Conservation (phyloP, 2,888 invertebrate genomes). For the Rugalucina vietnamica region DNA sequence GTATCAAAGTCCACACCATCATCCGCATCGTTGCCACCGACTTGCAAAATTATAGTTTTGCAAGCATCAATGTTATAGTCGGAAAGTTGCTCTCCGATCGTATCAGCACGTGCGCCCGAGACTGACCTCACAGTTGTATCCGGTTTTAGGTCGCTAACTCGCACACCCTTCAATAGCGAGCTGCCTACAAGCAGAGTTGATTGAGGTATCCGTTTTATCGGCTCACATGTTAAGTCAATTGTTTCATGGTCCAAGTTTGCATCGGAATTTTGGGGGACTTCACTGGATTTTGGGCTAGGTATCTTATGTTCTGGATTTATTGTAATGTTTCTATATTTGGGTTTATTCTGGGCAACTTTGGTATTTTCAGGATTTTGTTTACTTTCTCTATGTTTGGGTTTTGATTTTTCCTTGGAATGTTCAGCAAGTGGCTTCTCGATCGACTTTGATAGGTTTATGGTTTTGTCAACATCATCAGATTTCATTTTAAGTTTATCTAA, state of each 20-base stretch:
- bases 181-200: neutral
- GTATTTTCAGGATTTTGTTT: neutral
- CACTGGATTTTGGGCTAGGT: neutral
- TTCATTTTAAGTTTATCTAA: neutral
- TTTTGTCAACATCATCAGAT: neutral
- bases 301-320: neutral
- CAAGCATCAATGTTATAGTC: neutral
- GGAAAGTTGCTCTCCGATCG: neutral
- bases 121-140: neutral
- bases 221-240: neutral
- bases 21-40: neutral
- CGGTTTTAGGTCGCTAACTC: neutral
- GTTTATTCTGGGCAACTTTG: neutral
- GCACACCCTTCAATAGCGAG: neutral
- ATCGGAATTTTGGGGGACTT: neutral
- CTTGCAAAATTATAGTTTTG: neutral
- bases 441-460: no score
- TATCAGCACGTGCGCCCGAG: neutral
- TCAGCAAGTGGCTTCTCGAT: neutral
- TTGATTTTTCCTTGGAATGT: neutral
- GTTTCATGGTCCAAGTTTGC: neutral
- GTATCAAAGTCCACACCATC: neutral
- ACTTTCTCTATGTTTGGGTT: neutral
- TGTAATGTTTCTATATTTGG: neutral
- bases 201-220: neutral